phyloP scores from a whole-genome alignment of 2,888 invertebrate species.

The Anarsia innoxiella region DNA sequence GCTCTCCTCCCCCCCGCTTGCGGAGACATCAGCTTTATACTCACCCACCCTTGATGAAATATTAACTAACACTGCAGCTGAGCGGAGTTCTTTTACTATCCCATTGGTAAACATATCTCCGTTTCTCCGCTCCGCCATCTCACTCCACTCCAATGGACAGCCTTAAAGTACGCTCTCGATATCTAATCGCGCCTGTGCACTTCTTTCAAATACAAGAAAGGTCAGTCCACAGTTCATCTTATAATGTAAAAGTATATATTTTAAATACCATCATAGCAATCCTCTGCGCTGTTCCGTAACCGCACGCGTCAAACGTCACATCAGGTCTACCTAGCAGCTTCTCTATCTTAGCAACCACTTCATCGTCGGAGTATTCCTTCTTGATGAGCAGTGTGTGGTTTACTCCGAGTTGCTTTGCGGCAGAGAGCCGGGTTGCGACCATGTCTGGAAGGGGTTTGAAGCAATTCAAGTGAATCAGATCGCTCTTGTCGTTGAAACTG shows the following conservation, averaged over 20 bases:
- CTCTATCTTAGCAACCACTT: constrained; percentile 73
- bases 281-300: constrained; percentile 83
- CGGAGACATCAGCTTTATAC: too few species aligned
- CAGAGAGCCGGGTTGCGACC: constrained; percentile 77
- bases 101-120: too few species aligned
- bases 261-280: constrained; percentile 82
- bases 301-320: constrained; percentile 90
- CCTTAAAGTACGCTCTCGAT: neutral
- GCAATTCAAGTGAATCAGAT: neutral
- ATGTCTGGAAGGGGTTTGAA: constrained; percentile 70
- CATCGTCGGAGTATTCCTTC: constrained; percentile 69
- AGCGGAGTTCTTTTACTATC: too few species aligned
- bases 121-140: too few species aligned
- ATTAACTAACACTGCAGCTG: too few species aligned
- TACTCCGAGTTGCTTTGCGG: constrained; percentile 85
- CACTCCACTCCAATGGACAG: too few species aligned
- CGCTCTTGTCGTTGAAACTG: neutral
- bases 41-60: too few species aligned
- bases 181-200: neutral
- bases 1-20: too few species aligned
- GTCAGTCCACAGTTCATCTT: neutral
- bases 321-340: constrained; percentile 79
- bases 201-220: neutral
- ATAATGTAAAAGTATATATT: neutral
- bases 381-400: constrained; percentile 77